Conservation (phyloP, 1,140 invertebrate species). For the Aphis gossypii region DNA sequence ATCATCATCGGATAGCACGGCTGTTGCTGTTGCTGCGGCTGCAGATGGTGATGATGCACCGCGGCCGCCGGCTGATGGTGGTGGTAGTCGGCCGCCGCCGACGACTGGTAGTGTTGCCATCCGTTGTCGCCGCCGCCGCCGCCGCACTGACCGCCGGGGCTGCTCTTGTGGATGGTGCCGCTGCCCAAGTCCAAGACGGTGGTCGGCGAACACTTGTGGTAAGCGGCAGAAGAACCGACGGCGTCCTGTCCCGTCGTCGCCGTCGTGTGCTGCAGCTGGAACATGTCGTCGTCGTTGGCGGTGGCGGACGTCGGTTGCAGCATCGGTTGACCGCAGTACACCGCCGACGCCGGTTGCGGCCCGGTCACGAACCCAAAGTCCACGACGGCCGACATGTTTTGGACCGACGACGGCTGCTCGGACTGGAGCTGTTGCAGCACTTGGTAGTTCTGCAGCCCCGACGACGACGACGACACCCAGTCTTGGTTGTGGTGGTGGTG, state of each 20-base stretch:
- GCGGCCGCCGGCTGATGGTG: background rate
- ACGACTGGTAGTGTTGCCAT: conserved; percentile 19
- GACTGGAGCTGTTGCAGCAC: background rate
- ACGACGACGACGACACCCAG: background rate
- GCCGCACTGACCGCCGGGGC: conserved; percentile 58
- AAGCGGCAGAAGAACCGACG: conserved; percentile 61
- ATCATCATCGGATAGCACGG: background rate
- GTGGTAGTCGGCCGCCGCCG: background rate
- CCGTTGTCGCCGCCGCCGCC: conserved; percentile 5
- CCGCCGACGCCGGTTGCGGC: conserved; percentile 65
- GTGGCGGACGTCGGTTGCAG: background rate
- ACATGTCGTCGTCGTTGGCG: conserved; percentile 74
- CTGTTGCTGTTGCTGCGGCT: background rate
- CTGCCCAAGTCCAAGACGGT: conserved; percentile 76
- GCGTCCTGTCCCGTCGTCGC: conserved; percentile 66
- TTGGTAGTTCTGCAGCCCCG: background rate
- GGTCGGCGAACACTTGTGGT: conserved; percentile 69
- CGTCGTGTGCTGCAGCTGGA: conserved; percentile 67
- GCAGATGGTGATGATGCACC: background rate
- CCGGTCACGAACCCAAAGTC: conserved; percentile 58
- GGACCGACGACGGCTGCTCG: background rate
- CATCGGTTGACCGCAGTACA: conserved; percentile 59
- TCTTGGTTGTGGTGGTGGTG: background rate
- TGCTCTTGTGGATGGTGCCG: conserved; percentile 67
- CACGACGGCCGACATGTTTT: background rate